Evolutionary conservation across 2,888 invertebrate genomes (phyloP).

Genomic region (Lysandra coridon): DNA sequence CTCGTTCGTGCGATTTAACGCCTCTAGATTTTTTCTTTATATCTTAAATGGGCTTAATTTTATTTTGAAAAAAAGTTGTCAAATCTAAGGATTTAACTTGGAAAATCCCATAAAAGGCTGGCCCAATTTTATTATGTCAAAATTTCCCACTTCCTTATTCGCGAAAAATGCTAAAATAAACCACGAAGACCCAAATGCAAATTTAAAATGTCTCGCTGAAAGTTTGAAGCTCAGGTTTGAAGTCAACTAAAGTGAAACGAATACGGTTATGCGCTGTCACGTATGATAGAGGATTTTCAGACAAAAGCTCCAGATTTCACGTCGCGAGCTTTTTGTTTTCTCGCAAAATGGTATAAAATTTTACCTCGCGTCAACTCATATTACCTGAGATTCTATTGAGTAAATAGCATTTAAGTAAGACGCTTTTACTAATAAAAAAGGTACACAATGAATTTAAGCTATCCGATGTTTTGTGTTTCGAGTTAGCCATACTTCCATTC

Average conservation of each 20-base stretch:
- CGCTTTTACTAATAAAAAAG: neutral
- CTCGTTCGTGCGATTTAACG: no score
- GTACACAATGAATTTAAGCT: neutral
- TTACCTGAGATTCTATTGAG: neutral
- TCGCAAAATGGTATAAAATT: neutral
- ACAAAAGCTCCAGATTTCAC: neutral
- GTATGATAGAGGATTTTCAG: conserved; percentile 13
- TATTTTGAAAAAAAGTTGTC: no score
- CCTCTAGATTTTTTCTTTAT: no score
- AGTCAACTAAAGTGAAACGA: conserved; percentile 5
- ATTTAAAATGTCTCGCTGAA: conserved; percentile 16
- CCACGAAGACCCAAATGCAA: neutral
- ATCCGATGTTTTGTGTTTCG: neutral
- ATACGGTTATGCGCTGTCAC: conserved; percentile 23
- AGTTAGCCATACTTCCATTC: no score
- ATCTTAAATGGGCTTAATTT: no score
- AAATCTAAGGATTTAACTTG: no score
- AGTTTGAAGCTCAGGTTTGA: conserved; percentile 6
- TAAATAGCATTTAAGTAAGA: neutral
- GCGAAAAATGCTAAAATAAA: neutral
- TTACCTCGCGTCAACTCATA: neutral
- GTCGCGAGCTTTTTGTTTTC: neutral
- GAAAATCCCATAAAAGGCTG: no score
- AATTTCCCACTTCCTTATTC: neutral
- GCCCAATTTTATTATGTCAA: neutral